phyloP scores from a whole-genome alignment of 1,140 invertebrate genomes.

The Neodiprion lecontei region DNA sequence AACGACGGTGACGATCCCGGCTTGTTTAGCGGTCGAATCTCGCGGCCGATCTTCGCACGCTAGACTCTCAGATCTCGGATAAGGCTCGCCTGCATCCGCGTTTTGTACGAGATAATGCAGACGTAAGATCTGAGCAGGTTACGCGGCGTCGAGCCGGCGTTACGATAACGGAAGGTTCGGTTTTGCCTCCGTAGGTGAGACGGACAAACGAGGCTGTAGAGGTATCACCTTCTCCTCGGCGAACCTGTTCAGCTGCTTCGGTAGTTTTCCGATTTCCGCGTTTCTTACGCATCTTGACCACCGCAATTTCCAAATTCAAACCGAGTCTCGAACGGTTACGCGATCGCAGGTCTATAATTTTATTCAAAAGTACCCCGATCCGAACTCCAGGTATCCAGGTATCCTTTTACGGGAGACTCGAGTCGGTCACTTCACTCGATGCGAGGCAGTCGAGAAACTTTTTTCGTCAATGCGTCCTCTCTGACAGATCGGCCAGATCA shows the following conservation, averaged over 20 bases:
- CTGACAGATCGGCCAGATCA: too few relatives aligned
- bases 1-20: neutral
- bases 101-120: too few relatives aligned
- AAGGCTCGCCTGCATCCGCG: neutral
- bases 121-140: neutral
- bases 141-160: neutral
- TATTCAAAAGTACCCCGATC: neutral
- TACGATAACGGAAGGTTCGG: conserved; percentile 5
- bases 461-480: too few relatives aligned
- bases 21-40: neutral
- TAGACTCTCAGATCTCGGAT: neutral
- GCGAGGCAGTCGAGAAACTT: too few relatives aligned
- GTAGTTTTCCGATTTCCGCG: neutral
- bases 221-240: neutral
- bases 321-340: neutral
- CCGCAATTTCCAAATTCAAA: too few relatives aligned
- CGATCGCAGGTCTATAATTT: neutral
- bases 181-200: neutral
- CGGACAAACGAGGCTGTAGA: neutral
- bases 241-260: neutral
- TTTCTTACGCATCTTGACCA: neutral
- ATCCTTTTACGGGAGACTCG: too few relatives aligned
- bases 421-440: too few relatives aligned
- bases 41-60: neutral
- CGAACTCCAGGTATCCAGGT: too few relatives aligned